Conservation (phyloP, 2,113 vertebrate species). For the Pionites leucogaster region DNA sequence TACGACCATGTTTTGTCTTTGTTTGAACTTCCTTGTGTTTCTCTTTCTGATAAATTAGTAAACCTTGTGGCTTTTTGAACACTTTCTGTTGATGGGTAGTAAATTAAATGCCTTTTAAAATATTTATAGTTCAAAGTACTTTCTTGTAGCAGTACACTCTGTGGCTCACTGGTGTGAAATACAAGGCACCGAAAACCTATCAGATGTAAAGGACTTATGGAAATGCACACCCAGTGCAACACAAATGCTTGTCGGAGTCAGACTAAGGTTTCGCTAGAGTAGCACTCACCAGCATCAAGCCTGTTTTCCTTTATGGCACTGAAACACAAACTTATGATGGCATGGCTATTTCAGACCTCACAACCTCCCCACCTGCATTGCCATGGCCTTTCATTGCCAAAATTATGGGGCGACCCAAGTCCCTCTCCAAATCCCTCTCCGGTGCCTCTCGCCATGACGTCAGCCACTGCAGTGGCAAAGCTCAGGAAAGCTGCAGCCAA, state of each 20-base stretch:
- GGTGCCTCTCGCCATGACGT: background rate
- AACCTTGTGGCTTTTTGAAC: constrained; percentile 59
- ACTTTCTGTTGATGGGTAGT: constrained; percentile 55
- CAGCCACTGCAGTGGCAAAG: background rate
- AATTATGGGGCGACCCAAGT: constrained; percentile 10
- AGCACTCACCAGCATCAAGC: background rate
- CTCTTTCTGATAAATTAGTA: constrained; percentile 65
- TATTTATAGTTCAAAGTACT: constrained; percentile 55
- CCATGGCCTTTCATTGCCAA: constrained; percentile 14
- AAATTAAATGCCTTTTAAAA: constrained; percentile 62
- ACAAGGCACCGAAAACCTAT: constrained; percentile 28
- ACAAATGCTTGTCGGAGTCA: fast-evolving
- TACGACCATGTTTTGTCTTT: constrained; percentile 41
- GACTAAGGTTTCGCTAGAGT: fast-evolving
- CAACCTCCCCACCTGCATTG: constrained; percentile 11
- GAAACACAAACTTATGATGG: constrained; percentile 22
- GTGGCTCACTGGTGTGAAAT: background rate
- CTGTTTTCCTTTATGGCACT: background rate
- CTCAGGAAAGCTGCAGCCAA: background rate
- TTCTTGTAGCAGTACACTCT: background rate
- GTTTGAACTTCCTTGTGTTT: constrained; percentile 41
- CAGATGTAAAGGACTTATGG: background rate
- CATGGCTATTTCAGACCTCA: constrained; percentile 24
- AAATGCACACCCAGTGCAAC: background rate
- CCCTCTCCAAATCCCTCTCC: background rate